These are phyloP conservation scores for Hystrix cristata DNA, from an alignment of 2,113 vertebrate genomes.

Conservation along the genomic window DNA sequence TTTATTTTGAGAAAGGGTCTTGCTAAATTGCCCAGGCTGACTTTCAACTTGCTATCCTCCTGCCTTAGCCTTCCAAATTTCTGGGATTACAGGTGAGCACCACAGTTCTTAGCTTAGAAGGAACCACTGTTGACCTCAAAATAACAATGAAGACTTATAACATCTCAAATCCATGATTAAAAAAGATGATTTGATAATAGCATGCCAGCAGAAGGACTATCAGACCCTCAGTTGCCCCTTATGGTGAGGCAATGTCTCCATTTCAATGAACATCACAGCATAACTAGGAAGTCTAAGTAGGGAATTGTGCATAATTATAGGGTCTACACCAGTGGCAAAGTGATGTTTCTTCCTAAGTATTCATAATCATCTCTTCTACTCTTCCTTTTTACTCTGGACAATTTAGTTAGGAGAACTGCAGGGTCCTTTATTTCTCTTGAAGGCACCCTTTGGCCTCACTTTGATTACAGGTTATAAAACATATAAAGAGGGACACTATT, in stretches of 20 bases:
- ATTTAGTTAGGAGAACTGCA: constrained; percentile 44
- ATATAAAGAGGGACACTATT: constrained; percentile 35
- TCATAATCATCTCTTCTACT: constrained; percentile 59
- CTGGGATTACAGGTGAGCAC: not conserved
- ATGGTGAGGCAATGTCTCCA: not conserved
- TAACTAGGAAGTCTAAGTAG: constrained; percentile 68
- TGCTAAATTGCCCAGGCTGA: not conserved
- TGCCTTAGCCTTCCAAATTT: not conserved
- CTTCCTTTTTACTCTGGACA: constrained; percentile 56
- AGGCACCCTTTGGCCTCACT: constrained; percentile 45
- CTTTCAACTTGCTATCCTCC: not conserved
- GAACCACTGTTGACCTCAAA: constrained; percentile 54
- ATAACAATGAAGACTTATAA: constrained; percentile 63
- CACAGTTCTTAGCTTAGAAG: not conserved
- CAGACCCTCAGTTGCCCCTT: constrained; percentile 50
- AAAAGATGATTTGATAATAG: constrained; percentile 54
- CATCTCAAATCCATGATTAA: constrained; percentile 5
- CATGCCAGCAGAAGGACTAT: not conserved
- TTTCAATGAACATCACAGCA: constrained; percentile 58
- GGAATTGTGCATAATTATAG: constrained; percentile 74
- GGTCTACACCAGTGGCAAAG: constrained; percentile 52
- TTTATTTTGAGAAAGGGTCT: not conserved
- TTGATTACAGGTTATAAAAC: constrained; percentile 41
- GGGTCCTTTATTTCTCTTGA: constrained; percentile 55
- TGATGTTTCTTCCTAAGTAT: constrained; percentile 51